Evolutionary conservation across 2,797 vertebrate genomes (phyloP).

Genomic region (Huso huso): DNA sequence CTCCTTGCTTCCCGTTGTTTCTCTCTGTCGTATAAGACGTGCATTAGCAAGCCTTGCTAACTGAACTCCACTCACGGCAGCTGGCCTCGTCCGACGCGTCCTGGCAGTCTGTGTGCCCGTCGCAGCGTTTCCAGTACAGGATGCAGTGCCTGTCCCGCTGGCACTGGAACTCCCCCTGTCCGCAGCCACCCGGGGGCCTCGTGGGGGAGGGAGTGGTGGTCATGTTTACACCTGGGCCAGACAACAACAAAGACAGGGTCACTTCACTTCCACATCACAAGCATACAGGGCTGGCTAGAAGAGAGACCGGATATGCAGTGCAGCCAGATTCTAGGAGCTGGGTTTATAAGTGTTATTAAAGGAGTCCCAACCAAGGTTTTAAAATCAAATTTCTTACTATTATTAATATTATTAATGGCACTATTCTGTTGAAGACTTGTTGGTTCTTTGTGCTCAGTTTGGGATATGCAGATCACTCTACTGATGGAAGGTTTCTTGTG

Average conservation of each 20-base stretch:
- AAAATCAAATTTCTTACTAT: too few species aligned
- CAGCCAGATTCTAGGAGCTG: neutral
- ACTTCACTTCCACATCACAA: neutral
- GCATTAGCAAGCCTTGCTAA: neutral
- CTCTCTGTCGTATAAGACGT: neutral
- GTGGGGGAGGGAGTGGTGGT: conserved; percentile 34
- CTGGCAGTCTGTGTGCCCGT: conserved; percentile 74
- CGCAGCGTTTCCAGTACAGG: conserved; percentile 85
- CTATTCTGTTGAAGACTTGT: too few species aligned
- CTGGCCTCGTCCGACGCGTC: conserved; percentile 76
- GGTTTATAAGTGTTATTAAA: too few species aligned
- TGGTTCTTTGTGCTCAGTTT: too few species aligned
- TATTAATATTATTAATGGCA: too few species aligned
- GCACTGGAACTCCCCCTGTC: conserved; percentile 75
- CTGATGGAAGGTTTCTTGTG: too few species aligned
- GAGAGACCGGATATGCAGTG: neutral
- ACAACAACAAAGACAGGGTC: neutral
- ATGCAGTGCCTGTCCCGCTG: conserved; percentile 71
- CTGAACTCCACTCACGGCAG: conserved; percentile 71
- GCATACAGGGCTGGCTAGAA: neutral
- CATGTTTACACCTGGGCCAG: conserved; percentile 32
- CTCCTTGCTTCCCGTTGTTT: neutral
- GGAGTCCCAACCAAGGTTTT: too few species aligned
- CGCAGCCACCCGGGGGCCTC: conserved; percentile 54
- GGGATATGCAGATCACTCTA: too few species aligned